Base-by-base conservation (phyloP, 2,888 invertebrate species). In the Thysanoteuthis rhombus region DNA sequence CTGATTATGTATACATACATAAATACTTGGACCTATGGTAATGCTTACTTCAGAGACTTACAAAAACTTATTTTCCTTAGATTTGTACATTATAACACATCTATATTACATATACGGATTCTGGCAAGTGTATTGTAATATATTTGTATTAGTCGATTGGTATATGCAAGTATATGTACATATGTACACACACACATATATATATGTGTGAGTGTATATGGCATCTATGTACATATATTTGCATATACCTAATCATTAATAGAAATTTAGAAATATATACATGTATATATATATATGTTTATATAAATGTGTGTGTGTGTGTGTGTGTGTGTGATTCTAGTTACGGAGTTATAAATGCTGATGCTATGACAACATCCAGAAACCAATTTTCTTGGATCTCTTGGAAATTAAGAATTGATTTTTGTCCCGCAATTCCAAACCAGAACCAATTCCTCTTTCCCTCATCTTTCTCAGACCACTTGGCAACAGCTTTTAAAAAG, bases 311-410 rank as follows among this genome's bases (percentile, higher is more conserved):
- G 16, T 12, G 8, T 12, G n/a, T 75, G n/a, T 75, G 16, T 75
- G n/a, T 36, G 16, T n/a, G n/a, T 75, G n/a, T 1, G 75, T n/a
- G 0, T 75, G 19, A 36, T 75, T 75, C 8, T 52, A 75, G 75
- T 75, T 36, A 16, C n/a, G 36, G n/a, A 75, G 36, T 75, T 36
- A n/a, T n/a, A 75, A 75, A 16, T 75, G 12, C 75, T 75, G 75
- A 75, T 75, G 75, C 75, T 75, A 75, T 75, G 75, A 75, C n/a
- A 75, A 75, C 75, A 75, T 75, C 12, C 1, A 75, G 75, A 75
- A 75, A 75, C 75, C 75, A 75, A 75, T 75, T 75, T 75, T n/a
- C n/a, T 75, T 75, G 75, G 75, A 75, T 75, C 75, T 75, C 75
- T 75, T 75, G 75, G 12, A 75, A 36, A 75, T 75, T 75, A 75